Evolutionary conservation across 2,888 invertebrate genomes (phyloP).

Genomic region (Aphrophora alni): DNA sequence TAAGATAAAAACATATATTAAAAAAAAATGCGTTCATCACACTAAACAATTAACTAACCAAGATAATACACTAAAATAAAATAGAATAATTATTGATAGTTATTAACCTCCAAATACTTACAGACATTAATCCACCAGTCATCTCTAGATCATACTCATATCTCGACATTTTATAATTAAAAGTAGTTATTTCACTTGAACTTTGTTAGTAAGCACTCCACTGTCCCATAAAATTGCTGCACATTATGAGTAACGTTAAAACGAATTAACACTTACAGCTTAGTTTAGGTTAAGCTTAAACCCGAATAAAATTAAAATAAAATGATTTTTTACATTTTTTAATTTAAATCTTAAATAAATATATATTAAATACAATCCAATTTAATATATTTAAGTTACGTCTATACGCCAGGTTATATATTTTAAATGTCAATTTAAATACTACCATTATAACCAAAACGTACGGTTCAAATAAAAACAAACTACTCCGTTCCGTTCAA

Average conservation of each 20-base stretch:
- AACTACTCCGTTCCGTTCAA: not conserved
- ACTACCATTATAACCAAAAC: not conserved
- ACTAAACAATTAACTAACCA: too few relatives aligned
- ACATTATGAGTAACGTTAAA: not conserved
- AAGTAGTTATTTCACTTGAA: not conserved
- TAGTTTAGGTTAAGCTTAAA: not conserved
- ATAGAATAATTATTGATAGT: too few relatives aligned
- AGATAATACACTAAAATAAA: too few relatives aligned
- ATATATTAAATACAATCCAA: not conserved
- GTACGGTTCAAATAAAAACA: not conserved
- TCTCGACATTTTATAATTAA: not conserved
- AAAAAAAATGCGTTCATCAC: too few relatives aligned
- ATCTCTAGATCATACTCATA: not conserved
- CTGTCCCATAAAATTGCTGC: not conserved
- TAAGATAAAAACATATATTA: too few relatives aligned
- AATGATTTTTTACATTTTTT: not conserved
- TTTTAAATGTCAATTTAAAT: not conserved
- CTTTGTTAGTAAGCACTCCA: not conserved
- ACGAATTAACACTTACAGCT: not conserved
- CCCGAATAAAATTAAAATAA: not conserved
- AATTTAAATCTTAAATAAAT: not conserved
- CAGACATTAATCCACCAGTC: not conserved
- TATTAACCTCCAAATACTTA: slow-evolving; percentile 6
- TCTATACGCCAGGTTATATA: not conserved
- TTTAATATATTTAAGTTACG: not conserved